Evolutionary conservation across 1,140 invertebrate species (phyloP), one percentile per base, ranked within the genome.

Genomic region (Drosophila orosa): DNA sequence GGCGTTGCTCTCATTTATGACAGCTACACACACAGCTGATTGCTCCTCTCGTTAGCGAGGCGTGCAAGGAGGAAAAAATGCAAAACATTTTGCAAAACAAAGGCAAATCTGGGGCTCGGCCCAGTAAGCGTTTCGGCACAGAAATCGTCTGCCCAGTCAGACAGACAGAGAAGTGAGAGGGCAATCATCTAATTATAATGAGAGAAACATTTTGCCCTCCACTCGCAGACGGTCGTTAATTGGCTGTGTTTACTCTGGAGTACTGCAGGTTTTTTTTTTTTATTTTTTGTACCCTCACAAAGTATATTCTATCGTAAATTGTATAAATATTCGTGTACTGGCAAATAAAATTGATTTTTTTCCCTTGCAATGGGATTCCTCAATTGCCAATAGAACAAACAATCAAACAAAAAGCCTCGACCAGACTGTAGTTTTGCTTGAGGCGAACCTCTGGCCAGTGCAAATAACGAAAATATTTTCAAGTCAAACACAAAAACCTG

Each of bases 161-260:
- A 35, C 48, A 27, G 59, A 54, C 22, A 55, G 19, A 22, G 13
- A 54, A 35, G 59, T 59, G 40, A 56, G 40, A 56, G 50, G 58
- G 50, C 44, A 73, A 76, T 77, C 54, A 42, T 71, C 77, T 75
- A 80, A 80, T 80, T 80, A 76, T 75, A 80, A 75, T 71, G 69
- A 74, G 60, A 75, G 31, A 73, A 76, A 59, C 73, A 75, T 60
- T 60, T 68, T 76, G 73, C 47, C 74, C 62, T 76, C 61, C 39
- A 58, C 61, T 58, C 59, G 8, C 27, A 61, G 44, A 31, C 67
- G 19, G 10, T 56, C 39, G 63, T 56, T 68, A 68, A 71, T 68
- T 71, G 39, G 44, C 22, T 35, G 54, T 42, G 60, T 68, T 65
- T 68, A 66, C 61, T 45, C 17, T 35, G 40, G 57, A 65, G 40